Evolutionary conservation across 1,140 invertebrate genomes (phyloP).

Genomic region (Diachasma alloeum): DNA sequence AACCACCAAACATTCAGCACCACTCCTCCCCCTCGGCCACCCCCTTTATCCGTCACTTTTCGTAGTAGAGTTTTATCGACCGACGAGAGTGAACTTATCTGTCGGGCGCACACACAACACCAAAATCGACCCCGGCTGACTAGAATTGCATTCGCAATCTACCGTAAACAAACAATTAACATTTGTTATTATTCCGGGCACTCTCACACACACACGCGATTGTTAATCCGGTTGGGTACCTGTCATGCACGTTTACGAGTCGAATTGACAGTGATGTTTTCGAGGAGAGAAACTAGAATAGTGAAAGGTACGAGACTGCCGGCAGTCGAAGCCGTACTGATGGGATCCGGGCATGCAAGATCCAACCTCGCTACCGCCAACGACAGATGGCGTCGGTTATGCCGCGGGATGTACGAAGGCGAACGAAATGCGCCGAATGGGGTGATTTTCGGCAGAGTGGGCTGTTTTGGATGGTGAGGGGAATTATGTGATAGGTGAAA

Average conservation of each 20-base stretch:
- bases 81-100: constrained; percentile 4
- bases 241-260: not conserved
- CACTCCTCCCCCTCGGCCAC: not conserved
- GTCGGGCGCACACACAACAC: constrained; percentile 3
- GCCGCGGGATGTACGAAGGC: not conserved
- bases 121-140: not conserved
- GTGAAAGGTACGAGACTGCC: constrained; percentile 40
- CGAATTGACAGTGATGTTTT: not conserved
- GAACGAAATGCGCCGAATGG: not conserved
- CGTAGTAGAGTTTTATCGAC: not conserved
- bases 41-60: not conserved
- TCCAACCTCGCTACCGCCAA: not conserved
- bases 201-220: not conserved
- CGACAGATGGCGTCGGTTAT: not conserved
- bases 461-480: not conserved
- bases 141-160: not conserved
- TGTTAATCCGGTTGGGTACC: not conserved
- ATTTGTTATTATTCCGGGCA: not conserved
- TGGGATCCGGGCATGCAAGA: not conserved
- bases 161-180: not conserved
- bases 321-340: constrained; percentile 60
- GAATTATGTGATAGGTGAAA: too few relatives aligned
- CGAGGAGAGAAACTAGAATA: not conserved
- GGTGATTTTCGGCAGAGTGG: not conserved
- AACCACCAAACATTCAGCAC: not conserved